phyloP scores from a whole-genome alignment of 1,140 invertebrate species.

The Batillaria attramentaria region DNA sequence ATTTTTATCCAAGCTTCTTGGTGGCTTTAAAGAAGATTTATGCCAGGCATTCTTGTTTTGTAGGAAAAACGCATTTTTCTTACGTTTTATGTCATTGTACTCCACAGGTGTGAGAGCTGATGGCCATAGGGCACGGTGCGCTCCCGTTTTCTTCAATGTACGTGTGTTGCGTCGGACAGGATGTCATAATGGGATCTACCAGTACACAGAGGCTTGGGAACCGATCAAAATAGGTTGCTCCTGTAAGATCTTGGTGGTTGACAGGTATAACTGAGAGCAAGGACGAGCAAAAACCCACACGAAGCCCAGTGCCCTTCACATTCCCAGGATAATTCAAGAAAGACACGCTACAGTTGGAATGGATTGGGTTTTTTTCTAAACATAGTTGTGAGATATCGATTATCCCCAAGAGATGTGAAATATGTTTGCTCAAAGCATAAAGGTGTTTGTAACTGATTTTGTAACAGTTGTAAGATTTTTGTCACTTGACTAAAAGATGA shows the following conservation, averaged over 20 bases:
- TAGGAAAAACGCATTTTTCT: too few relatives aligned
- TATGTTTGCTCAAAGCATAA: too few relatives aligned
- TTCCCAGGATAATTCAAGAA: background rate
- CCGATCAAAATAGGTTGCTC: background rate
- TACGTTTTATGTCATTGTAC: too few relatives aligned
- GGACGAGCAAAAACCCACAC: background rate
- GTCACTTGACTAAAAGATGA: too few relatives aligned
- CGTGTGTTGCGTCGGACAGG: conserved; percentile 4
- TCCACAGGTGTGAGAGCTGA: background rate
- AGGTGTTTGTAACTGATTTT: too few relatives aligned
- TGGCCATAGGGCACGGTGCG: background rate
- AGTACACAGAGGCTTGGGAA: background rate
- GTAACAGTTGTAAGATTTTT: too few relatives aligned
- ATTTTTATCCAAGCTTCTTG: too few relatives aligned
- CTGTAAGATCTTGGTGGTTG: background rate
- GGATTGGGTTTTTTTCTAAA: background rate
- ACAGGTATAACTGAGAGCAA: background rate
- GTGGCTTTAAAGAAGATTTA: too few relatives aligned
- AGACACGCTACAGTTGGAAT: background rate
- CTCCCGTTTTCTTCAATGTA: background rate
- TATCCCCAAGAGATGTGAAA: too few relatives aligned
- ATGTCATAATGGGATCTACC: background rate
- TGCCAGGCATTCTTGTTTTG: too few relatives aligned
- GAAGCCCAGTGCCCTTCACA: background rate
- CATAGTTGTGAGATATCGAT: background rate